Evolutionary conservation across 2,888 invertebrate genomes (phyloP), one percentile per base, ranked within the genome.

Genomic region (Hipparchia sbordonii): DNA sequence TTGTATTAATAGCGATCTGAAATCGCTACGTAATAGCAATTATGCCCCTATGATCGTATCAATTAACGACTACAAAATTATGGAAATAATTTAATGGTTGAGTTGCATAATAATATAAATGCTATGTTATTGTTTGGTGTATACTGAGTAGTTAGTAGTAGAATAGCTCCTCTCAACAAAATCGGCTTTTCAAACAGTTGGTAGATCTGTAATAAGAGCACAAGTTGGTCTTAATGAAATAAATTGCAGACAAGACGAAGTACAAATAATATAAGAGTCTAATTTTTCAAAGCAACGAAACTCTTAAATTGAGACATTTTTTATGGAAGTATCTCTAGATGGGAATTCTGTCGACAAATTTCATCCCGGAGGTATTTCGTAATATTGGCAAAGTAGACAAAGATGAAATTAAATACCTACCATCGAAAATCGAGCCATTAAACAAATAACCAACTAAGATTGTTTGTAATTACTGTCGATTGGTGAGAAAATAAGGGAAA

Each of bases 381-480:
- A 81, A 85, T 80, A 88, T 85, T 86, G 83, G 80, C 78, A 78
- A 75, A 82, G 81, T 87, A 86, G 80, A 80, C 81, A 82, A 84
- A 77, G 82, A 82, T 82, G 76, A 81, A 85, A 85, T 85, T 86
- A 84, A 81, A 84, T 79, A 76, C 79, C 76, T 78, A 61, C 33
- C 61, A 62, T 80, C 77, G 78, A 79, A 82, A 79, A 67, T 67
- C 57, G 46, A 46, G 57, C 5, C 39, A 2, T 57, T 57, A 23
- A 45, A 61, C 46, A 7, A 12, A 13, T 13, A 13, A 45, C 13
- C 12, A 61, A 48, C 23, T 23, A 23, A 23, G 23, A 23, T 23
- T 23, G 23, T 23, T 23, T 23, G 23, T 23, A 23, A 23, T 23
- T 23, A 23, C 23, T 23, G 23, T 23, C 23, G 23, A 23, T 23